Base-by-base conservation (phyloP, 2,888 invertebrate species). In the Epinotia nisella region DNA sequence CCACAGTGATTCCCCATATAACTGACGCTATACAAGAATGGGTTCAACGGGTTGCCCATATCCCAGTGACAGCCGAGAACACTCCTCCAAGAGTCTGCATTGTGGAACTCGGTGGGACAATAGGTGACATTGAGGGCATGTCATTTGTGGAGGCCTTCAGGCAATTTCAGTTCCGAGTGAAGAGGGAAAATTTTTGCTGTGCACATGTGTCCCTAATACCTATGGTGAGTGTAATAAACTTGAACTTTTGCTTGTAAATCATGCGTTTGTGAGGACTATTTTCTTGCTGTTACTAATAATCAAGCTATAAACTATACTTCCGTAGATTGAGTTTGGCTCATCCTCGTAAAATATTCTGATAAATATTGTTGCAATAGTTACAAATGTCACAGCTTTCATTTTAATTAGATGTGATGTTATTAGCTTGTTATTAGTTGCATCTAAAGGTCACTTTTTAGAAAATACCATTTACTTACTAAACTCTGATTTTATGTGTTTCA, bases 101-200 rank as follows among this genome's bases (percentile, higher is more conserved):
- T 76, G 95, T 98, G 67, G 98, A 99, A 94, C 94, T 99, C 56
- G 99, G 99, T 60, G 99, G 99, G 10, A 99, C 99, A 0, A 98
- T 99, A 78, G 99, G 99, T 70, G 99, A 99, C 85, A 99, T 99
- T 79, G 99, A 99, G 91, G 98, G 99, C 76, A 99, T 99, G 99
- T 98, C 99, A 0, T 99, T 99, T 90, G 98, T 99, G 1, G 99
- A 99, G 91, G 99, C 99, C 4, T 99, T 99, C 87, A 94, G 99
- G 29, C 99, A 99, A 85, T 99, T 99, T 85, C 99, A 99, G 86
- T 99, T 99, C 85, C 94, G 98, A 79, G 98, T 98, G 0, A 97
- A 97, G 83, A 94, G 95, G 74, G 98, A 99, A 83, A 98, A 99
- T 85, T 98, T 99, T 86, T 98, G 98, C 86, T 96, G 97, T 83